A percentile compares a stretch with the other conserved stretches of the same genome.
These are phyloP conservation scores for Chrysotoxum bicinctum DNA, from an alignment of 2,888 invertebrate genomes.

Conservation along the genomic window DNA sequence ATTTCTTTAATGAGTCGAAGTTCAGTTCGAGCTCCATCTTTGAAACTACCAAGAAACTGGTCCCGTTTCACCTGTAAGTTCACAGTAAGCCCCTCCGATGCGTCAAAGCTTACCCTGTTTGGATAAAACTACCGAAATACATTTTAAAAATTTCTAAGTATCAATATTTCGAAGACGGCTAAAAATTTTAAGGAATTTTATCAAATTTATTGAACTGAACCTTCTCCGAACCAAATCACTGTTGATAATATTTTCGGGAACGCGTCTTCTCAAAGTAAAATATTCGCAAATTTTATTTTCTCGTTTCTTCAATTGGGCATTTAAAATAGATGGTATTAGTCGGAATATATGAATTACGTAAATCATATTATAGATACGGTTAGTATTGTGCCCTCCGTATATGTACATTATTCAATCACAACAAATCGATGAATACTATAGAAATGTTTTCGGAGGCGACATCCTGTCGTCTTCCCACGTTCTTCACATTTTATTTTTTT, in stretches of 20 bases:
- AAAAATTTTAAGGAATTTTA: no score
- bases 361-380: conserved; percentile 3
- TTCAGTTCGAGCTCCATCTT: no score
- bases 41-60: no score
- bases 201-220: neutral
- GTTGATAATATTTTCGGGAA: neutral
- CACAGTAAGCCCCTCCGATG: no score
- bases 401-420: conserved; percentile 39
- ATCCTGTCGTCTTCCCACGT: conserved; percentile 33
- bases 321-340: neutral
- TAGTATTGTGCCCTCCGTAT: conserved; percentile 7
- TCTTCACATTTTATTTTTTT: neutral
- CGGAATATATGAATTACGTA: neutral
- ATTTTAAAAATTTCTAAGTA: no score
- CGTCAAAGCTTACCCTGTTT: no score
- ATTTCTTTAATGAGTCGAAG: no score
- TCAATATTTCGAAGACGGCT: no score
- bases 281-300: neutral
- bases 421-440: conserved; percentile 10
- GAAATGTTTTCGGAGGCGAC: conserved; percentile 13
- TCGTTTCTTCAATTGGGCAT: neutral
- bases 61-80: no score
- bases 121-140: no score
- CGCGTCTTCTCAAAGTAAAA: neutral
- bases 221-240: neutral